Percentiles rank a stretch among this genome's conserved stretches.
Conservation (phyloP, 2,797 vertebrate genomes). For the Sphaeramia orbicularis region DNA sequence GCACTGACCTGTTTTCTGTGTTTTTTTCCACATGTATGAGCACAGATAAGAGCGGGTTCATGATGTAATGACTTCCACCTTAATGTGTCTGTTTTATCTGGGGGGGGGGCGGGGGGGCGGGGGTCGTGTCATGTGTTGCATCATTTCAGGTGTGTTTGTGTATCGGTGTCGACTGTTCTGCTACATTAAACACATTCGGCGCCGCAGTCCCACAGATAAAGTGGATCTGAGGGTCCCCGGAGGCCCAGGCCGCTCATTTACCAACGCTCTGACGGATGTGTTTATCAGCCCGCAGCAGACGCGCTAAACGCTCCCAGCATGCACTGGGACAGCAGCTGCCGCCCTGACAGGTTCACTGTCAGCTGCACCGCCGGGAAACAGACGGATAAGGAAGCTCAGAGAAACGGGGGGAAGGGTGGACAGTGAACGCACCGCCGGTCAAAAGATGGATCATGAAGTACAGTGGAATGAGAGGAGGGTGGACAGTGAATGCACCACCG, state of each 20-base stretch:
- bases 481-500: background rate
- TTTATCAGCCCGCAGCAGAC: constrained; percentile 45
- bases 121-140: background rate
- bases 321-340: constrained; percentile 7
- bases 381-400: background rate
- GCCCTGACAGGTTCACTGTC: background rate
- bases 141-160: constrained; percentile 36
- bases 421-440: too few relatives aligned
- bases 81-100: too few relatives aligned
- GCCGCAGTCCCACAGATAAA: constrained; percentile 32
- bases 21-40: too few relatives aligned
- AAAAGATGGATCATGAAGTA: too few relatives aligned
- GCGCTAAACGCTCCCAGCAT: constrained; percentile 31
- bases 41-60: too few relatives aligned
- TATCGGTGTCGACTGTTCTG: background rate
- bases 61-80: too few relatives aligned
- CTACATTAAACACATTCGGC: constrained; percentile 18
- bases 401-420: too few relatives aligned
- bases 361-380: constrained; percentile 7
- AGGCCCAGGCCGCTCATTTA: constrained; percentile 23
- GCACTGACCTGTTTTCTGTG: too few relatives aligned
- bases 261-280: constrained; percentile 30
- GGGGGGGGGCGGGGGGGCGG: too few relatives aligned
- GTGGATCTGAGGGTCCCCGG: background rate
- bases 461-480: background rate